A percentile compares a stretch with the other conserved stretches of the same genome.
Conservation (phyloP, 2,888 invertebrate genomes). For the Tricholauxania praeusta region DNA sequence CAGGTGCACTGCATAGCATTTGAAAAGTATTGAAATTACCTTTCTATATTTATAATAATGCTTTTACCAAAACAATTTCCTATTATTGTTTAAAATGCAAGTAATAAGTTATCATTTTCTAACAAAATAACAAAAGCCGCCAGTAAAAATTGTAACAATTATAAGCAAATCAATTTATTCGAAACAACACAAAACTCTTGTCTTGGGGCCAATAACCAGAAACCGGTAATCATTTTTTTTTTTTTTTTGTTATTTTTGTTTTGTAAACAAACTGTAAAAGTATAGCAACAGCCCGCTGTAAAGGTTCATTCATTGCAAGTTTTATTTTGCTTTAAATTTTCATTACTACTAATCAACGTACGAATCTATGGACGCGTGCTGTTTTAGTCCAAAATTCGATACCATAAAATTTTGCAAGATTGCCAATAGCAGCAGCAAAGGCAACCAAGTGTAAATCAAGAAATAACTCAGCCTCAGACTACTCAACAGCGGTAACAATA, state of each 20-base stretch:
- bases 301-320: conserved; percentile 25
- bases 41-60: too few species aligned
- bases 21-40: too few species aligned
- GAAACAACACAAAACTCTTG: background rate
- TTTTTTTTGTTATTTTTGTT: conserved; percentile 9
- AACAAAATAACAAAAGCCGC: background rate
- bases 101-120: too few species aligned
- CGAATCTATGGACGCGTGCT: background rate
- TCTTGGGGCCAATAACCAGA: conserved; percentile 12
- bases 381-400: conserved; percentile 11
- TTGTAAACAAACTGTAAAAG: conserved; percentile 7
- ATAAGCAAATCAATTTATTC: background rate
- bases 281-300: background rate
- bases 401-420: conserved; percentile 28
- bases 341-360: background rate
- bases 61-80: too few species aligned
- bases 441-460: conserved; percentile 2
- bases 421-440: conserved; percentile 15
- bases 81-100: too few species aligned
- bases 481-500: background rate
- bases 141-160: background rate
- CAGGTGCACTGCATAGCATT: too few species aligned
- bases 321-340: conserved; percentile 12
- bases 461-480: background rate
- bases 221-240: conserved; percentile 24